Evolutionary conservation across 2,888 invertebrate genomes (phyloP), one percentile per base, ranked within the genome.

Genomic region (Steinernema carpocapsae): DNA sequence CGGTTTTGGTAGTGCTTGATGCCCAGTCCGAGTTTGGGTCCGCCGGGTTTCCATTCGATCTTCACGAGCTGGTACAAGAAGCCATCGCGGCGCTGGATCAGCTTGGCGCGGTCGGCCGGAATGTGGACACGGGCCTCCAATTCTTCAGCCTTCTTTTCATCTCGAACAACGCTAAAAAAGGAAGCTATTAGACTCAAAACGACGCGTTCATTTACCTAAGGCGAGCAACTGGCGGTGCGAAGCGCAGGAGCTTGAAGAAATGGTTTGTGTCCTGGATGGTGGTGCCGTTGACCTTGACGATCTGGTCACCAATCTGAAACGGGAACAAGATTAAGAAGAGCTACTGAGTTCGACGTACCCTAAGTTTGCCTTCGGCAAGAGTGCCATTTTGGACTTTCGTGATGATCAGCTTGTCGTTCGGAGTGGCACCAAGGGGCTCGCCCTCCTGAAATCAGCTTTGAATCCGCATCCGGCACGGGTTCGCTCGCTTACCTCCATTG

Each of bases 1-100:
- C 84, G 83, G 45, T 84, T 84, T 76, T 82, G 82, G 79, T 77
- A 82, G 74, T 84, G 83, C 56, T 82, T 82, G 79, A 84, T 84
- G 42, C 84, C 82, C 52, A 84, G 77, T 32, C 84, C 84, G 71
- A 84, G 78, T 71, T 83, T 82, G 19, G 80, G 81, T 19, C 84
- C 84, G 26, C 79, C 79, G 22, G 78, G 77, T n/a, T 73, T 77
- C 82, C 80, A 80, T 43, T 76, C 74, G 76, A 80, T 77, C 59
- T 74, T 78, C 17, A 75, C 77, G 56, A 80, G 56, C 72, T 80
- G 71, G 59, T 81, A 80, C n/a, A 75, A 72, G 78, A 80, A 83
- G 24, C 84, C 84, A 71, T 80, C 84, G 51, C 82, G 84, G 51
- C 83, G 81, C 72, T 79, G 79, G 72, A 84, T 82, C 42, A 81